These are phyloP conservation scores for Lepilemur ruficaudatus DNA, from an alignment of 2,797 vertebrate species.

Conservation along the genomic window DNA sequence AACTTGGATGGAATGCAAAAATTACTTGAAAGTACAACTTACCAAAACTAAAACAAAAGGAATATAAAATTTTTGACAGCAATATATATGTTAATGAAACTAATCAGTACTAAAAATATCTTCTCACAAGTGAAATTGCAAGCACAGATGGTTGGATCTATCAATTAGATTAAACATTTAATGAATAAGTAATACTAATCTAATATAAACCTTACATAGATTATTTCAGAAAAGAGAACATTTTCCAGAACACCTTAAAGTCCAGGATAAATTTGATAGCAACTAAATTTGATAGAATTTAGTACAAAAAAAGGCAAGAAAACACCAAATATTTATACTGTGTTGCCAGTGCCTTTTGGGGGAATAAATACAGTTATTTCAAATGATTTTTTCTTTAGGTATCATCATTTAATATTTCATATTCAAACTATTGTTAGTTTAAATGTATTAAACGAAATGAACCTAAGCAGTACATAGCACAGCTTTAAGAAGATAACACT, in stretches of 20 bases:
- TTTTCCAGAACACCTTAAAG: neutral
- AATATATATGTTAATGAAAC: neutral
- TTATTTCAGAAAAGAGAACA: neutral
- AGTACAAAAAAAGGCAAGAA: constrained; percentile 36
- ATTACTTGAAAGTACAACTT: neutral
- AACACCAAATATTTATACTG: neutral
- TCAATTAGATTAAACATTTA: neutral
- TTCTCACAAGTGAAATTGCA: neutral
- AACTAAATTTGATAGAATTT: neutral
- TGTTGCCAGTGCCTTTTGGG: neutral
- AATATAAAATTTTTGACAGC: neutral
- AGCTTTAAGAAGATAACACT: neutral
- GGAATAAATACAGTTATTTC: neutral
- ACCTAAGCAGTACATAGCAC: neutral
- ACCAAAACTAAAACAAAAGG: neutral
- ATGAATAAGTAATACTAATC: neutral
- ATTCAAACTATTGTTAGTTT: constrained; percentile 56
- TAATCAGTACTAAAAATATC: neutral
- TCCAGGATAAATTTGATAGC: neutral
- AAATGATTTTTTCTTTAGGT: neutral
- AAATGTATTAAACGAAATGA: constrained; percentile 61
- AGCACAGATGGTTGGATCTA: neutral
- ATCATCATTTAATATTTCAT: constrained; percentile 62
- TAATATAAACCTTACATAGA: neutral
- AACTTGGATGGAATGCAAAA: neutral